Percentiles rank a stretch among this genome's conserved stretches.
Conservation (phyloP, 1,140 invertebrate genomes). For the Elymnias hypermnestra region DNA sequence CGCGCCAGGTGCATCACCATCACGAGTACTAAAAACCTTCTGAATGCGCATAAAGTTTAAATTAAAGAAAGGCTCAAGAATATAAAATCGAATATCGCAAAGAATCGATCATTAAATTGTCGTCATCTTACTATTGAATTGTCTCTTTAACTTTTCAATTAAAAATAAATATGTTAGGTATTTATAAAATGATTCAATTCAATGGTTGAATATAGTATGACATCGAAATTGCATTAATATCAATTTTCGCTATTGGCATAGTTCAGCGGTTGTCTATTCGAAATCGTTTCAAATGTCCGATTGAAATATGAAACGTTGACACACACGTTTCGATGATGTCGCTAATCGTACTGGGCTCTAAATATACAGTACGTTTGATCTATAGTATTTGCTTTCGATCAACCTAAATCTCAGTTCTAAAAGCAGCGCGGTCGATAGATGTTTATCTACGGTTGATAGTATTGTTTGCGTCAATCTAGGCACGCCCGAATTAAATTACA, state of each 20-base stretch:
- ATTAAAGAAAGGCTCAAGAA: too few species aligned
- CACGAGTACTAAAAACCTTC: too few species aligned
- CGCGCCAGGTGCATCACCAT: too few species aligned
- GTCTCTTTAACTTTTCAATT: too few species aligned
- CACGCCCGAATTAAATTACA: slow-evolving; percentile 11
- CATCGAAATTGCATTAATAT: neutral
- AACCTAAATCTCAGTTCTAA: slow-evolving; percentile 24
- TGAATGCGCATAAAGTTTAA: too few species aligned
- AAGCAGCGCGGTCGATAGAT: slow-evolving; percentile 17
- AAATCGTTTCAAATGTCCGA: slow-evolving; percentile 10
- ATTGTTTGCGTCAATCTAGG: slow-evolving; percentile 17
- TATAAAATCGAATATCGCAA: too few species aligned
- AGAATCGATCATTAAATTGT: too few species aligned
- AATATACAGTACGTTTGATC: slow-evolving; percentile 13
- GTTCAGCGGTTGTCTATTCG: slow-evolving; percentile 21
- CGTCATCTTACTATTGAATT: too few species aligned
- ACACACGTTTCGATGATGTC: slow-evolving; percentile 7
- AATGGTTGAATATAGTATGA: too few species aligned
- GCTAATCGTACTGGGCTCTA: slow-evolving; percentile 15
- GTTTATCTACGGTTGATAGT: slow-evolving; percentile 18
- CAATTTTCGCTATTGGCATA: slow-evolving; percentile 13
- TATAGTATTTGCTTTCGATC: slow-evolving; percentile 17
- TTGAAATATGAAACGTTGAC: slow-evolving; percentile 16
- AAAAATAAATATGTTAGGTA: too few species aligned
- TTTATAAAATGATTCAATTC: too few species aligned